A percentile compares a stretch with the other conserved stretches of the same genome.
These are phyloP conservation scores for Sorex maritimensis DNA, from an alignment of 2,797 vertebrate species.

Conservation along the genomic window DNA sequence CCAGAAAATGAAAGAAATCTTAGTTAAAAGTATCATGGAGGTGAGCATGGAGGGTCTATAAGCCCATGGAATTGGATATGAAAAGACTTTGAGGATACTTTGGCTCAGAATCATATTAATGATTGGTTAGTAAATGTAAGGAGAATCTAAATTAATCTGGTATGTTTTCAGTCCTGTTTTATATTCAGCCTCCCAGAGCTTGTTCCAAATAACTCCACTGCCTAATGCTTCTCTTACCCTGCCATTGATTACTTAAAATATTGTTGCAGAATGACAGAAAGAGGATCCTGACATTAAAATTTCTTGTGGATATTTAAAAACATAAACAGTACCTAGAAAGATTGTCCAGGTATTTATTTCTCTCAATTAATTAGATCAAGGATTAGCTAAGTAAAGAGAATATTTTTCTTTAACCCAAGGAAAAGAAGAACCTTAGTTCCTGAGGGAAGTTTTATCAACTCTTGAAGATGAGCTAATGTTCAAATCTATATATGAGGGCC, in stretches of 20 bases:
- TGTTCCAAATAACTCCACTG: neutral
- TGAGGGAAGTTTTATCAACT: neutral
- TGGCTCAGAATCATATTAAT: neutral
- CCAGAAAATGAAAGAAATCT: neutral
- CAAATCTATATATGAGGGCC: neutral
- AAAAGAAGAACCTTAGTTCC: neutral
- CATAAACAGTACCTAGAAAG: neutral
- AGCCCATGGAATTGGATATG: too few relatives aligned
- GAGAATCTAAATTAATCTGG: neutral
- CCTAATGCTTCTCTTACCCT: neutral
- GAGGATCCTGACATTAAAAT: neutral
- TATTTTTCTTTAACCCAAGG: neutral
- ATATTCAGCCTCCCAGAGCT: neutral
- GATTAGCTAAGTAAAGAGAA: neutral
- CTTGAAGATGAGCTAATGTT: neutral
- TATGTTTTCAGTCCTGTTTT: neutral
- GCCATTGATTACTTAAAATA: neutral
- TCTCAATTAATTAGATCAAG: neutral
- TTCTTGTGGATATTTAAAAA: neutral
- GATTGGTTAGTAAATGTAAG: neutral
- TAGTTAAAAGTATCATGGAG: neutral
- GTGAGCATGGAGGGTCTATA: neutral
- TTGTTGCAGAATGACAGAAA: neutral
- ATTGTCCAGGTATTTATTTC: neutral
- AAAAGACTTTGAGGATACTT: slow-evolving; percentile 1